Evolutionary conservation across 2,113 vertebrate species (phyloP).

Genomic region (Chrysochloris asiatica): DNA sequence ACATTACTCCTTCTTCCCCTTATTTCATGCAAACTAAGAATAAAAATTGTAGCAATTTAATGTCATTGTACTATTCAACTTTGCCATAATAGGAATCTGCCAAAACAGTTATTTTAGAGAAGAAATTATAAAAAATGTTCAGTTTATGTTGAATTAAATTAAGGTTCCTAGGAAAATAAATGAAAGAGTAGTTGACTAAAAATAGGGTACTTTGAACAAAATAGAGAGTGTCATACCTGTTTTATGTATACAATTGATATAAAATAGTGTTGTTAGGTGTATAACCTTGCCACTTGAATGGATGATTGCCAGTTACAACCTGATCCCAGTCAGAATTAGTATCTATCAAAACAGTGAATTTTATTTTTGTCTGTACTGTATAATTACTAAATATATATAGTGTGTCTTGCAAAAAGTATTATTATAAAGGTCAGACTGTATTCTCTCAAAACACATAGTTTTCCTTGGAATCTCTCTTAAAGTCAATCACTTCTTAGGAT

Average conservation of each 20-base stretch:
- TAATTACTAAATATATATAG: neutral
- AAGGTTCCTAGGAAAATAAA: constrained; percentile 29
- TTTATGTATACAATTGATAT: neutral
- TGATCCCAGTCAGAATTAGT: constrained; percentile 41
- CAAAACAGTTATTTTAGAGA: constrained; percentile 33
- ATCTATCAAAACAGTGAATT: neutral
- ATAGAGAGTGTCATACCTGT: neutral
- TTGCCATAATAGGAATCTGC: constrained; percentile 16
- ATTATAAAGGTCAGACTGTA: neutral
- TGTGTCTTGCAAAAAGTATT: neutral
- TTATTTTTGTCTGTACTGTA: neutral
- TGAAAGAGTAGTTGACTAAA: constrained; percentile 25
- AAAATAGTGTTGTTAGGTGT: constrained; percentile 7
- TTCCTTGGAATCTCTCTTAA: constrained; percentile 4
- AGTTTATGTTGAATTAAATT: constrained; percentile 26
- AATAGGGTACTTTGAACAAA: constrained; percentile 30
- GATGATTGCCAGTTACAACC: neutral
- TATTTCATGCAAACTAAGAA: neutral
- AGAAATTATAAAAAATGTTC: constrained; percentile 38
- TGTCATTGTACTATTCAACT: constrained; percentile 46
- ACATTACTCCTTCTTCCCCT: neutral
- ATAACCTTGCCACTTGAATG: neutral
- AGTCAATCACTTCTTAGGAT: neutral
- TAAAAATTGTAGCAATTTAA: constrained; percentile 41
- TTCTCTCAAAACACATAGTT: constrained; percentile 5